A percentile compares a stretch with the other conserved stretches of the same genome.
Conservation (phyloP, 1,140 invertebrate species). For the Apis laboriosa region DNA sequence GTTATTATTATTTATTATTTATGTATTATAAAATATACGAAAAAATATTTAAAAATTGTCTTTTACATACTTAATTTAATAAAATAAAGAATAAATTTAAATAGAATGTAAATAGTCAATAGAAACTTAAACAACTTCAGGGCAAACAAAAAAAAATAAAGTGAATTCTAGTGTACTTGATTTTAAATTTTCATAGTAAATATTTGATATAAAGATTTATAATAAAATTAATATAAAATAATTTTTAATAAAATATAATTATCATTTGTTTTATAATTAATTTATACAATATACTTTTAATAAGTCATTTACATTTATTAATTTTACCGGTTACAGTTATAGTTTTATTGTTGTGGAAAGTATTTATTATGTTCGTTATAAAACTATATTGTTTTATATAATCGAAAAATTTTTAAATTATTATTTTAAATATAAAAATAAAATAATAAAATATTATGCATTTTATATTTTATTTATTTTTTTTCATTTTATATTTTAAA, state of each 20-base stretch:
- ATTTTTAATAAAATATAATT: neutral
- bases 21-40: neutral
- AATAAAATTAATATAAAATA: neutral
- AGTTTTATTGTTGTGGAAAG: neutral
- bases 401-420: neutral
- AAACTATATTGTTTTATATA: no score
- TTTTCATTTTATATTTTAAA: neutral
- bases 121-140: neutral
- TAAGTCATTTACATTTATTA: neutral
- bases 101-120: neutral
- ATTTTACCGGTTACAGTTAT: neutral
- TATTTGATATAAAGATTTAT: neutral
- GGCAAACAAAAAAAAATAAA: no score
- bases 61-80: neutral
- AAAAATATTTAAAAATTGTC: neutral
- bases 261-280: neutral
- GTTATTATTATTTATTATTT: neutral
- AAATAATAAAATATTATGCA: no score
- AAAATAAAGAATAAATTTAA: neutral
- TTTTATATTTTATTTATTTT: no score
- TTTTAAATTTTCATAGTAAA: neutral
- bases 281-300: neutral
- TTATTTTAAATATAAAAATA: no score
- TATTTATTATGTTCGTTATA: neutral
- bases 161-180: neutral